phyloP scores from a whole-genome alignment of 2,888 invertebrate genomes.

The Trachelus stipa region DNA sequence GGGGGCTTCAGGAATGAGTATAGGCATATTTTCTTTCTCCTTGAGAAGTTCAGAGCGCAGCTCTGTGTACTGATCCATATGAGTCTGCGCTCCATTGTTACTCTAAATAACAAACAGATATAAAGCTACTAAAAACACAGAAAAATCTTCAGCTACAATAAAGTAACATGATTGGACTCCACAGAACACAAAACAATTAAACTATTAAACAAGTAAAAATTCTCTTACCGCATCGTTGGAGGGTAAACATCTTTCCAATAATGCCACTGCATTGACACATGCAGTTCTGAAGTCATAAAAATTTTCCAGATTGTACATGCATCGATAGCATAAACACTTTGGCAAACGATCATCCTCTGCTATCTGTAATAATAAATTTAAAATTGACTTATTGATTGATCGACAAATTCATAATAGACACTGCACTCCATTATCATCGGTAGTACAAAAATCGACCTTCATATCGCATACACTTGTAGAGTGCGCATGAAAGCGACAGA shows the following conservation, averaged over 20 bases:
- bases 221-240: slow-evolving; percentile 49
- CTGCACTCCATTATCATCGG: neutral
- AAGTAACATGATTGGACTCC: neutral
- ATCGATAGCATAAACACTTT: slow-evolving; percentile 67
- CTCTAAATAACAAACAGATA: slow-evolving; percentile 22
- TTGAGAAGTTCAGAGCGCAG: slow-evolving; percentile 52
- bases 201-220: neutral
- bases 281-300: slow-evolving; percentile 68
- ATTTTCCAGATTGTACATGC: slow-evolving; percentile 68
- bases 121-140: neutral
- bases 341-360: slow-evolving; percentile 65
- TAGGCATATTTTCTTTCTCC: slow-evolving; percentile 58
- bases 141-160: neutral
- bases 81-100: slow-evolving; percentile 30
- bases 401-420: neutral
- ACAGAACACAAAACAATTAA: neutral
- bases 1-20: slow-evolving; percentile 63
- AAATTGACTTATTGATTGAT: neutral
- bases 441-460: neutral
- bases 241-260: slow-evolving; percentile 58
- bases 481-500: neutral
- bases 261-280: slow-evolving; percentile 64
- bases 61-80: slow-evolving; percentile 39
- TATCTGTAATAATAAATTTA: slow-evolving; percentile 55
- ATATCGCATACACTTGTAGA: neutral